Evolutionary conservation across 1,140 invertebrate genomes (phyloP).

Genomic region (Hestina assimilis): DNA sequence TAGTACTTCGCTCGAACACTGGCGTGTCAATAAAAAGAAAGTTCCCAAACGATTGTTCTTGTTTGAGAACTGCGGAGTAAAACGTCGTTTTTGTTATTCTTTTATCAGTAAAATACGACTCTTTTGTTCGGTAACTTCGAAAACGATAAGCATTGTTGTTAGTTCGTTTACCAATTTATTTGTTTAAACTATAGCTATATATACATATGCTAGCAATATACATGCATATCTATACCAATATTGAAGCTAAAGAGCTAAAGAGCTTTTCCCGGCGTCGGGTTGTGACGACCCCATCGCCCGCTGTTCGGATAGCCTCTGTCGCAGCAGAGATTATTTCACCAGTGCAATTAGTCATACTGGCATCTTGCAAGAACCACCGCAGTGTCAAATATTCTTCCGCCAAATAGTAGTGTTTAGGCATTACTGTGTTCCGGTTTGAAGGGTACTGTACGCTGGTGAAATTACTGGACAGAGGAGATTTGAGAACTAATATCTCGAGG

Average conservation of each 20-base stretch:
- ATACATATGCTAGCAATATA: not conserved
- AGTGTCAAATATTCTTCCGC: no score
- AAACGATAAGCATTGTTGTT: not conserved
- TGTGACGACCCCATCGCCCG: no score
- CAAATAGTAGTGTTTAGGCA: no score
- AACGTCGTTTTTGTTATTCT: slow-evolving; percentile 25
- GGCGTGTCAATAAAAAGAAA: slow-evolving; percentile 14
- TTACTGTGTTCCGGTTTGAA: no score
- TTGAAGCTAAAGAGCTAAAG: not conserved
- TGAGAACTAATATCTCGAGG: no score
- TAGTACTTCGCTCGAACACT: slow-evolving; percentile 6
- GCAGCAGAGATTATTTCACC: no score
- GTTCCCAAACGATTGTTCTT: slow-evolving; percentile 17
- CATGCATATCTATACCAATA: not conserved
- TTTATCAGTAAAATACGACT: slow-evolving; percentile 25
- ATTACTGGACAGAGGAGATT: no score
- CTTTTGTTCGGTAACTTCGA: slow-evolving; percentile 4
- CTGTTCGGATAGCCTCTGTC: no score
- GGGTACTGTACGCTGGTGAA: no score
- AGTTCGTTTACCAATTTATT: not conserved
- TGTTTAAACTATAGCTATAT: not conserved
- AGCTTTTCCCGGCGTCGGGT: no score
- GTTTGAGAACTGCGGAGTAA: slow-evolving; percentile 21
- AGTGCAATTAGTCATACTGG: no score
- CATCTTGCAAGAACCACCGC: no score